Conservation (phyloP, 2,113 vertebrate genomes). For the Anguilla rostrata region DNA sequence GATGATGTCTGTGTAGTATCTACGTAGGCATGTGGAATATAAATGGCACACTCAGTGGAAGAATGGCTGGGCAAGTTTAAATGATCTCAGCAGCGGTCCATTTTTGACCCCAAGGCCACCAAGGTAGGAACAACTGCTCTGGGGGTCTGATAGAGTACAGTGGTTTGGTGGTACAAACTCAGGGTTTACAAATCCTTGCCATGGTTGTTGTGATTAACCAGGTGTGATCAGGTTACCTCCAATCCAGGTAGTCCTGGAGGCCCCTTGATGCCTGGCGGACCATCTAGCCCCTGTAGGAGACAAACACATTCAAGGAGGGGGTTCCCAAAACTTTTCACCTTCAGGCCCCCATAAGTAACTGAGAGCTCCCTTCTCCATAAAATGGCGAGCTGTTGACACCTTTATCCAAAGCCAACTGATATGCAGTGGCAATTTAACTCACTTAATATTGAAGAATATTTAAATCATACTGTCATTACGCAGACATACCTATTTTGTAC, state of each 20-base stretch:
- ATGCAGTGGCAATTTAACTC: too few relatives aligned
- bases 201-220: neutral
- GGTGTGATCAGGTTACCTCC: constrained; percentile 53
- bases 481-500: too few relatives aligned
- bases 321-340: too few relatives aligned
- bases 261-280: constrained; percentile 58
- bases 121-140: neutral
- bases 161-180: neutral
- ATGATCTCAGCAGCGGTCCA: neutral
- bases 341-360: too few relatives aligned
- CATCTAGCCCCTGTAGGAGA: constrained; percentile 62
- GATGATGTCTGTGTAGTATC: too few relatives aligned
- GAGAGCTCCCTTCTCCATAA: too few relatives aligned
- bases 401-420: too few relatives aligned
- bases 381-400: too few relatives aligned
- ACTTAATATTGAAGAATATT: neutral
- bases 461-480: neutral
- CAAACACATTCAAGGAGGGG: neutral
- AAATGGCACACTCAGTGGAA: neutral
- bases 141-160: neutral
- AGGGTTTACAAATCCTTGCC: neutral
- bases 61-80: neutral
- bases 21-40: neutral
- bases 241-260: constrained; percentile 51
- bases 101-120: too few relatives aligned